Conservation (phyloP, 2,113 vertebrate species). For the Oncorhynchus gorbuscha region DNA sequence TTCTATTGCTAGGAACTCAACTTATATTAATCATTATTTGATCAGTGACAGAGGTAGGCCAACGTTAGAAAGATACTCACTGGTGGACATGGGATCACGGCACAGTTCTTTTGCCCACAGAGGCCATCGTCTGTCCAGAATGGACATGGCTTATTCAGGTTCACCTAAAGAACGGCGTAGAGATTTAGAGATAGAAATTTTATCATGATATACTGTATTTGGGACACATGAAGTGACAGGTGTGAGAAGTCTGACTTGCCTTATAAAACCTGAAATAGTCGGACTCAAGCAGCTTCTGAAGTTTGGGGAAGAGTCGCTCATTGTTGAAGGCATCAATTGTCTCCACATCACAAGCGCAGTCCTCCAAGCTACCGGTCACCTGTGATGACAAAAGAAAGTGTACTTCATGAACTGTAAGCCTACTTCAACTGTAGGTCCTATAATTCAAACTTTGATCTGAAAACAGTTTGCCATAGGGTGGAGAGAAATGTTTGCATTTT, state of each 20-base stretch:
- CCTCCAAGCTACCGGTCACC: slow-evolving; percentile 88
- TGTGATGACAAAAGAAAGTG: slow-evolving; percentile 36
- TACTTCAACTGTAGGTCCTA: too few relatives aligned
- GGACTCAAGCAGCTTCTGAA: slow-evolving; percentile 63
- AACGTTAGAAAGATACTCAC: slow-evolving; percentile 71
- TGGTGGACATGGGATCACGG: slow-evolving; percentile 82
- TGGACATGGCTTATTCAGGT: slow-evolving; percentile 88
- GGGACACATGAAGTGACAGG: neutral
- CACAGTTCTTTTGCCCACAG: slow-evolving; percentile 86
- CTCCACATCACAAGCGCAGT: slow-evolving; percentile 92
- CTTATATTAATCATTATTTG: neutral
- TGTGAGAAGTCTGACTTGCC: slow-evolving; percentile 61
- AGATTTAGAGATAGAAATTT: too few relatives aligned
- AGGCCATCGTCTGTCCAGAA: slow-evolving; percentile 85
- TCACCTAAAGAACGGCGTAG: slow-evolving; percentile 75
- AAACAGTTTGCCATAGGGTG: too few relatives aligned
- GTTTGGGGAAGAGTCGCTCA: slow-evolving; percentile 81
- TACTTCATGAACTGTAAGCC: too few relatives aligned
- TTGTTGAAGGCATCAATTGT: slow-evolving; percentile 92
- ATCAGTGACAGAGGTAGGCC: too few relatives aligned
- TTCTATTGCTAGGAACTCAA: neutral
- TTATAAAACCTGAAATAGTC: slow-evolving; percentile 96
- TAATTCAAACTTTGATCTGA: too few relatives aligned
- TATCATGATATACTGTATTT: neutral
- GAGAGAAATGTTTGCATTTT: too few relatives aligned